These are phyloP conservation scores for Mormyrus proboscirostris DNA, from an alignment of 2,797 vertebrate genomes.

Conservation along the genomic window DNA sequence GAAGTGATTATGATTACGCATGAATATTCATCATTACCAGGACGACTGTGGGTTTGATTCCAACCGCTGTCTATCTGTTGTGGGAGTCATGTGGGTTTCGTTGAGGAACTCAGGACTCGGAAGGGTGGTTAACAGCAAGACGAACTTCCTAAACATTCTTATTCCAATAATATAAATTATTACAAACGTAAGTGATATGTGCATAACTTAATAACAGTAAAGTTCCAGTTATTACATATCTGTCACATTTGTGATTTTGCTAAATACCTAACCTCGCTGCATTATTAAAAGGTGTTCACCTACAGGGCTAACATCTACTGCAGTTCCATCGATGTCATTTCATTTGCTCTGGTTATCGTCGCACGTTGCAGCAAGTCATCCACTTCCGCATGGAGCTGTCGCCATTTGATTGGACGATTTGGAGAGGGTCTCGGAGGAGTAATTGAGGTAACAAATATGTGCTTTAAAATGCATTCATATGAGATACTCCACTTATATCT, in stretches of 20 bases:
- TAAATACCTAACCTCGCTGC: neutral
- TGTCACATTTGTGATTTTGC: neutral
- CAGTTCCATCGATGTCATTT: neutral
- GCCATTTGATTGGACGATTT: slow-evolving; percentile 17
- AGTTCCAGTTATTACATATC: neutral
- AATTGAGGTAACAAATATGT: neutral
- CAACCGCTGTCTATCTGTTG: neutral
- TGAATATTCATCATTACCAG: neutral
- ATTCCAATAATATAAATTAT: neutral
- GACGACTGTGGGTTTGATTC: neutral
- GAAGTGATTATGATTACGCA: neutral
- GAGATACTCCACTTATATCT: neutral
- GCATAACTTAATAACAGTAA: neutral
- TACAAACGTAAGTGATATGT: neutral
- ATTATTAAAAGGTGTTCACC: neutral
- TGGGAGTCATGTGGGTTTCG: neutral
- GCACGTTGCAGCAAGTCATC: neutral
- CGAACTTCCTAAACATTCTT: neutral
- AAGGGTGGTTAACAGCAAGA: neutral
- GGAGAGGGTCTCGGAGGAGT: neutral
- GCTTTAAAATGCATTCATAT: neutral
- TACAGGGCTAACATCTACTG: neutral
- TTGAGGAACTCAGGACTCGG: neutral
- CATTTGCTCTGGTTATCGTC: neutral
- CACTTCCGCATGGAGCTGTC: slow-evolving; percentile 23